Evolutionary conservation across 2,113 vertebrate genomes (phyloP).

Genomic region (Ranitomeya imitator): DNA sequence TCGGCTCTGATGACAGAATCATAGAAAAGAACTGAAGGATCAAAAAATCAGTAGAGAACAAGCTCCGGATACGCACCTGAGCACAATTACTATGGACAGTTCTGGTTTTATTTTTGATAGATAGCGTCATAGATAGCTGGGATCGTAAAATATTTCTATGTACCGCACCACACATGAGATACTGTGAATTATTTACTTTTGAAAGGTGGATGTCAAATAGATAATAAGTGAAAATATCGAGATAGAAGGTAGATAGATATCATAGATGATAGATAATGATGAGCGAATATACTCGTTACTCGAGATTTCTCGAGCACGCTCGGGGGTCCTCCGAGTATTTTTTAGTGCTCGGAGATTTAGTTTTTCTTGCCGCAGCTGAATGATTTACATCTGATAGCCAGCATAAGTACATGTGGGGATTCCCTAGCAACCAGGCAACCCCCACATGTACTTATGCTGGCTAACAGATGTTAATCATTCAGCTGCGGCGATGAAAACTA

Average conservation of each 20-base stretch:
- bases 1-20: slow-evolving; percentile 10
- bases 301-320: too few relatives aligned
- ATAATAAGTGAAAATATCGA: not conserved
- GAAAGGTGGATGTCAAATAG: not conserved
- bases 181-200: not conserved
- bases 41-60: not conserved
- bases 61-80: not conserved
- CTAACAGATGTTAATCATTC: too few relatives aligned
- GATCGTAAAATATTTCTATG: not conserved
- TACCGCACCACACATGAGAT: not conserved
- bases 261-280: not conserved
- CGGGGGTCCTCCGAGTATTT: too few relatives aligned
- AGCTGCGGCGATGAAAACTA: too few relatives aligned
- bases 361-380: too few relatives aligned
- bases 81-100: not conserved
- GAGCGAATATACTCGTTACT: too few relatives aligned
- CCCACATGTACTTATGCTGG: too few relatives aligned
- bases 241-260: not conserved
- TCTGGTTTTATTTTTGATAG: not conserved
- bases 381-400: too few relatives aligned
- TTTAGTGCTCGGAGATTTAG: too few relatives aligned
- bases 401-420: too few relatives aligned
- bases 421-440: too few relatives aligned
- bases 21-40: not conserved
- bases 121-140: not conserved